Base-by-base conservation (phyloP, 23 tunicate genomes). In the Halocynthia roretzi region DNA sequence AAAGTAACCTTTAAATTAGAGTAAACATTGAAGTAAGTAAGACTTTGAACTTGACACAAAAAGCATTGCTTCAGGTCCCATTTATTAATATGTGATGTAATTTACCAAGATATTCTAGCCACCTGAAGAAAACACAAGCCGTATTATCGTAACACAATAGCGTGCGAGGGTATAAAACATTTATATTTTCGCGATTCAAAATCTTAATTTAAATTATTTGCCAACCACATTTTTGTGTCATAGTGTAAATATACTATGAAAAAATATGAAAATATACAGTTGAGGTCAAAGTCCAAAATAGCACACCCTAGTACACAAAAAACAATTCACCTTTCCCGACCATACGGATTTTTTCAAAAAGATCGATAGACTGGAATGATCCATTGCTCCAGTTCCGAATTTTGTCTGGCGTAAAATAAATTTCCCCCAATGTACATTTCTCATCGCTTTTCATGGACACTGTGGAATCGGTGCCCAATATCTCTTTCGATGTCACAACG, bases 301-400 rank as follows among this genome's bases (percentile, higher is more conserved):
- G 44, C 44, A 31, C 44, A 31, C 44, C 44, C 44, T 31, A 31
- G 44, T 31, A 31, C 44, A 31, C 12, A 51, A 72, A 48, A 10
- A 50, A 48, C 7, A 10, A 65, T 6, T 58, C 56, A 87, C 94
- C 94, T 82, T 92, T 92, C 18, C 98, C 98, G 22, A 92, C 98
- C 85, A 82, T 92, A 53, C 98, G 74, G 11, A 92, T 92, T 77
- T 92, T 92, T 74, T 92, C 98, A 72, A 92, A 92, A 62, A 92
- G 50, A 53, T 92, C 98, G 53, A 86, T 74, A 10, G 98, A 78
- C 61, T 92, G 98, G 56, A 86, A 82, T 21, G 98, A 71, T 6
- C 92, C 92, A 71, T 82, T 77, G 62, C 75, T 68, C 87, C 86
- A 86, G 66, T 78, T 85, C 31, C 88, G 65, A 19, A 92, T 60